Evolutionary conservation across 2,888 invertebrate species (phyloP).

Genomic region (Mystacides longicornis): DNA sequence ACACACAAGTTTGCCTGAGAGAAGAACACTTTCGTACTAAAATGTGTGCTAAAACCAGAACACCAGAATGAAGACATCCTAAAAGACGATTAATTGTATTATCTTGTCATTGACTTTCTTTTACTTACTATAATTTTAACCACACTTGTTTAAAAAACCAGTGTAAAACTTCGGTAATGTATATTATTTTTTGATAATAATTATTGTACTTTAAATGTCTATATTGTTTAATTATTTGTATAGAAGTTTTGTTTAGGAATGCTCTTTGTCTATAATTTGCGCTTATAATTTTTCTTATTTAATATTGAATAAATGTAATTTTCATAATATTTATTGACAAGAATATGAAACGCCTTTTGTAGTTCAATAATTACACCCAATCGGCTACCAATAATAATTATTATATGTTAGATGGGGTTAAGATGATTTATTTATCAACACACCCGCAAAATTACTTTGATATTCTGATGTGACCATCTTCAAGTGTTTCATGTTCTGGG

Average conservation of each 20-base stretch:
- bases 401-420: constrained; percentile 4
- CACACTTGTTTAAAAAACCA: too few species aligned
- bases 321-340: constrained; percentile 1
- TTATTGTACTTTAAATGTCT: not conserved
- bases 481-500: constrained; percentile 17
- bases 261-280: constrained; percentile 18
- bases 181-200: not conserved
- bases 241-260: constrained; percentile 14
- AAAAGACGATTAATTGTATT: too few species aligned
- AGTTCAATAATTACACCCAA: constrained; percentile 7
- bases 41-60: too few species aligned
- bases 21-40: too few species aligned
- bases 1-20: too few species aligned
- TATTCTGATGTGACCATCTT: not conserved
- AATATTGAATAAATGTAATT: constrained; percentile 6
- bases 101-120: too few species aligned
- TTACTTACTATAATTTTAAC: too few species aligned
- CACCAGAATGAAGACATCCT: too few species aligned
- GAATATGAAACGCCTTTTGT: constrained; percentile 18
- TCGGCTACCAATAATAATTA: constrained; percentile 5
- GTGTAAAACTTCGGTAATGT: not conserved
- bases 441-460: not conserved
- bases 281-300: constrained; percentile 11
- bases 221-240: constrained; percentile 9
- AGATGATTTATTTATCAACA: not conserved